Base-by-base conservation (phyloP, 2,113 vertebrate genomes). In the Mesoclemmys tuberculata region DNA sequence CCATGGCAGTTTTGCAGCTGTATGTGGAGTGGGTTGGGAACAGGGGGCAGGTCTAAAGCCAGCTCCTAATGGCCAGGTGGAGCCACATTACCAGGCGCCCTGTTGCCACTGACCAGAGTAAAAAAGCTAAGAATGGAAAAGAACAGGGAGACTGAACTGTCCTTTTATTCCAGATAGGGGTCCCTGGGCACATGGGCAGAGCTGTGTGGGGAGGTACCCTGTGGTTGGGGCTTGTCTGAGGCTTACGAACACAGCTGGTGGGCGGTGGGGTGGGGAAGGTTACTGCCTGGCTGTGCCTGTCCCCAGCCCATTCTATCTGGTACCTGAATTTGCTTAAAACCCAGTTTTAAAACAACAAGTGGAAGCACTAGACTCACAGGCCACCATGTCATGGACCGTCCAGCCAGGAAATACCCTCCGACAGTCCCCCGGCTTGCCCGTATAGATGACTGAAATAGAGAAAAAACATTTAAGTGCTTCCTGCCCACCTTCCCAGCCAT, bases 371-470 rank as follows among this genome's bases (percentile, higher is more conserved):
- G 88, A 99, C 99, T 99, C 91, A 99, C 99, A 78, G 99, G 99
- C 98, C 98, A 99, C 99, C 99, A 99, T 21, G 98, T 99, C 99
- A 99, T 99, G 80, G 99, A 99, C 95, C 98, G 98, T 48, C 99
- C 99, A 1, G 99, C 99, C 68, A 99, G 96, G 94, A 99, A 99
- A 89, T 99, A 99, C 5, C 99, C 99, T 3, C 99, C 98, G 8
- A 99, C 78, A 2, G 99, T 99, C 6, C 97, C 98, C 8, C 97
- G 98, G 97, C 98, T 99, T 29, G 99, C 98, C 87, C 97, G 97
- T 31, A 98, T 8, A 0, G 99, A 99, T 0, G 99, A 98, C 99
- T 99, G 90, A 29, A 97, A 96, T 92, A 38, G 31, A 93, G 21
- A 96, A 4, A 35, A 38, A 38, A 85, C 75, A 81, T 29, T 78